Base-by-base conservation (phyloP, 1,140 invertebrate genomes). In the Scaptomyza montana region DNA sequence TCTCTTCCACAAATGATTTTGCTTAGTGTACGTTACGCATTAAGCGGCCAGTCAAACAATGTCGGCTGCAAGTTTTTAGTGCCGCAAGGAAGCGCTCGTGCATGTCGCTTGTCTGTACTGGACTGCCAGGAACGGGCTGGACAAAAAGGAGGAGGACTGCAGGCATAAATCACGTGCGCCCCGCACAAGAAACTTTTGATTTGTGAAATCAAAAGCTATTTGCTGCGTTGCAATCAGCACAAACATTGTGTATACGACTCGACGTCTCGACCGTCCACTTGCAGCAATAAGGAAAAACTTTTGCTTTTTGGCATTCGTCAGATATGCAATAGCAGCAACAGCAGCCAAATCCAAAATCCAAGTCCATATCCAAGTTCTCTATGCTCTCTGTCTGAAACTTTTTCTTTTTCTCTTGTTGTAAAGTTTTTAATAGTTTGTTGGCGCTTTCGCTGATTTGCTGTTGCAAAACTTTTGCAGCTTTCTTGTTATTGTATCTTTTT, bases 151-250 rank as follows among this genome's bases (percentile, higher is more conserved):
- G 64, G 33, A 33, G 36, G 77, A 68, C 80, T 71, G 78, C 84
- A 86, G 84, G 85, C 89, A 91, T 91, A 91, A 91, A 91, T 91
- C 90, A 91, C 90, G 90, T 90, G 80, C 80, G 63, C 39, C 46
- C 39, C 46, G 68, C 85, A 89, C 79, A 91, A 85, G 74, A 91
- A 91, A 91, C 81, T 91, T 91, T 91, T 91, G 90, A 91, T 91
- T 91, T 91, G 85, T 87, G 86, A 91, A 91, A 91, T 91, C 89
- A 91, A 91, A 91, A 91, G 90, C 90, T 85, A 91, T 91, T 91
- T 91, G 86, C 90, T 78, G 85, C 81, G 72, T 81, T 91, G 90
- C 86, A 91, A 91, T 91, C 90, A 91, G 89, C 89, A 85, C 85
- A 91, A 91, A 91, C 90, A 91, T 91, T 91, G 90, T 89, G 77